Conservation (phyloP, 2,888 invertebrate species). For the Andrena hattorfiana region DNA sequence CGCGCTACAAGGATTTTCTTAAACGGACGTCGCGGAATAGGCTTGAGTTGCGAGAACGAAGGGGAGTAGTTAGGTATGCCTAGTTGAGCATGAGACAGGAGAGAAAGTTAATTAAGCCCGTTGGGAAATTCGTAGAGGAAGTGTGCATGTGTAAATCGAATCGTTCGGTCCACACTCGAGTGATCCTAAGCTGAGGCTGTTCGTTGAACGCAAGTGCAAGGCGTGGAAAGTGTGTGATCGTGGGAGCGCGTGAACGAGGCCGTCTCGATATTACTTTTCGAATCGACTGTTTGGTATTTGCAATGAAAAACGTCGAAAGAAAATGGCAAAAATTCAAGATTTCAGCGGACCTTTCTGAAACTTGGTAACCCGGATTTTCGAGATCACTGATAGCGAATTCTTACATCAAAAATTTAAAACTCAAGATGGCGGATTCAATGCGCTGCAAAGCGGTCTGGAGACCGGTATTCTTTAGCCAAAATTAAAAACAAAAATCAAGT, state of each 20-base stretch:
- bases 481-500: too few species aligned
- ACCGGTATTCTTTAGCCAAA: too few species aligned
- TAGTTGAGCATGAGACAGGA: too few species aligned
- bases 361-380: too few species aligned
- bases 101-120: not conserved
- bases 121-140: not conserved
- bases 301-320: constrained; percentile 71
- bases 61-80: not conserved
- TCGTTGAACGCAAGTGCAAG: constrained; percentile 55
- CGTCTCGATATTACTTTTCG: constrained; percentile 80
- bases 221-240: constrained; percentile 37
- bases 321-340: too few species aligned
- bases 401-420: too few species aligned
- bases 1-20: not conserved
- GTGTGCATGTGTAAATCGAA: not conserved
- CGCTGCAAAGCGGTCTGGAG: too few species aligned
- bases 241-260: constrained; percentile 57
- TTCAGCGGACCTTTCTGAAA: too few species aligned
- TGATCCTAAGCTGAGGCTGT: constrained; percentile 62
- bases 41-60: not conserved
- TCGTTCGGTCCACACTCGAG: constrained; percentile 48
- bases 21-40: not conserved
- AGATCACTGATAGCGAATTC: too few species aligned
- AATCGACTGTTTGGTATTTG: constrained; percentile 80
- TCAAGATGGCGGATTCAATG: too few species aligned